Evolutionary conservation across 2,888 invertebrate genomes (phyloP), one percentile per base, ranked within the genome.

Genomic region (Kuschelorhynchus macadamiae): DNA sequence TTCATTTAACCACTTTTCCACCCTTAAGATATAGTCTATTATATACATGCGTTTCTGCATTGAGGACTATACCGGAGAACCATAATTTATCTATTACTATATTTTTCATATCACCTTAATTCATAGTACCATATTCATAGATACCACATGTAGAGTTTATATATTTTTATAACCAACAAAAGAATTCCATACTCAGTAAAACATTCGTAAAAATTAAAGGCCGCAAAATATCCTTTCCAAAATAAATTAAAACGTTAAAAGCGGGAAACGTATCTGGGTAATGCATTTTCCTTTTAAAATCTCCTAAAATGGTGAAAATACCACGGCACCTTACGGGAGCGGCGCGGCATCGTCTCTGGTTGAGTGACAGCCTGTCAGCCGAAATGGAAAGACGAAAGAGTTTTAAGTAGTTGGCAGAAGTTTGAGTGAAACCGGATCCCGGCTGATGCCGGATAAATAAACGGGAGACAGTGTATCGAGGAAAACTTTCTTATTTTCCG

Each of bases 321-420:
- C 77, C 77, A 78, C 79, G 78, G 73, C 77, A 79, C 77, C 79
- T 78, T 73, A 75, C 75, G 75, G 76, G 79, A 76, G 33, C 56
- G 56, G 42, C 32, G 33, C 56, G 56, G 42, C 32, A n/a, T 57
- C 56, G 56, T 42, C 25, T 47, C 21, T 36, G 79, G 79, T 81
- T 82, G 81, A 81, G 83, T 81, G 83, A 83, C 83, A 82, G 81
- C 72, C 82, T 83, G 83, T 83, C 83, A 83, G 79, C 65, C 62
- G 55, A 80, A 82, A 81, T 81, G 81, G 82, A 80, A 82, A 81
- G 81, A 80, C 81, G 82, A 82, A 82, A 83, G 82, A 82, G 82
- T 83, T 83, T 83, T 83, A 83, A 83, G 82, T 82, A 83, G 82
- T 83, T 82, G 79, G 80, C 79, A 79, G 80, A 82, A 83, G 82